A percentile compares a stretch with the other conserved stretches of the same genome.
Conservation (phyloP, 2,113 vertebrate genomes). For the Zosterops japonicus region DNA sequence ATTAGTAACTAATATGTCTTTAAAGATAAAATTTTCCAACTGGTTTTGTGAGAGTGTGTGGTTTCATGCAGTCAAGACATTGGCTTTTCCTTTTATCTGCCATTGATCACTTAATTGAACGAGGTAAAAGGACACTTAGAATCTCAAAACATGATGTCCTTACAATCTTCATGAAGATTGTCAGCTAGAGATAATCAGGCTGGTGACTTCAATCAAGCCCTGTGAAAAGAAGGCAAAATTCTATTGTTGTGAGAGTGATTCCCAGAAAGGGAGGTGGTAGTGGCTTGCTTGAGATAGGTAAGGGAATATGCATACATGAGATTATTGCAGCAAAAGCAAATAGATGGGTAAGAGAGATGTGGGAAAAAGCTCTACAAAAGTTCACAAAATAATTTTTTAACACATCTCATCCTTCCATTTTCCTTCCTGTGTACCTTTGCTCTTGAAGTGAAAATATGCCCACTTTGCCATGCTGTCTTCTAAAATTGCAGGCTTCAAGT, state of each 20-base stretch:
- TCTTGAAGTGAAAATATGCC: background rate
- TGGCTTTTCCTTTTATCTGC: background rate
- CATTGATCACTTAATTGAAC: background rate
- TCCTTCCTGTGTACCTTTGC: background rate
- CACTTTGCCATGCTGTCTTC: background rate
- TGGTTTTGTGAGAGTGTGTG: background rate
- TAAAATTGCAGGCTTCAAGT: background rate
- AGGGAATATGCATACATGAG: background rate
- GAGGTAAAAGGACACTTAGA: background rate
- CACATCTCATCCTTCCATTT: background rate
- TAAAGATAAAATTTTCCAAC: background rate
- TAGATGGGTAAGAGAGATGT: background rate
- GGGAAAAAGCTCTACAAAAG: background rate
- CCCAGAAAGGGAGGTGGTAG: background rate
- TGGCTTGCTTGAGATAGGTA: background rate
- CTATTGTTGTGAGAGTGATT: background rate
- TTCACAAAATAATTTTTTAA: background rate
- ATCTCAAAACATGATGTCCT: background rate
- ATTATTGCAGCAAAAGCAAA: background rate
- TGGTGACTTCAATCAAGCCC: background rate
- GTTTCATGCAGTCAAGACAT: background rate
- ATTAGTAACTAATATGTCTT: background rate
- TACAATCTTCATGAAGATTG: background rate
- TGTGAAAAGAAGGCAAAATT: background rate
- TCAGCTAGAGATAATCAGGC: background rate